Evolutionary conservation across 1,140 invertebrate genomes (phyloP), one percentile per base, ranked within the genome.

Genomic region (Capitella teleta): DNA sequence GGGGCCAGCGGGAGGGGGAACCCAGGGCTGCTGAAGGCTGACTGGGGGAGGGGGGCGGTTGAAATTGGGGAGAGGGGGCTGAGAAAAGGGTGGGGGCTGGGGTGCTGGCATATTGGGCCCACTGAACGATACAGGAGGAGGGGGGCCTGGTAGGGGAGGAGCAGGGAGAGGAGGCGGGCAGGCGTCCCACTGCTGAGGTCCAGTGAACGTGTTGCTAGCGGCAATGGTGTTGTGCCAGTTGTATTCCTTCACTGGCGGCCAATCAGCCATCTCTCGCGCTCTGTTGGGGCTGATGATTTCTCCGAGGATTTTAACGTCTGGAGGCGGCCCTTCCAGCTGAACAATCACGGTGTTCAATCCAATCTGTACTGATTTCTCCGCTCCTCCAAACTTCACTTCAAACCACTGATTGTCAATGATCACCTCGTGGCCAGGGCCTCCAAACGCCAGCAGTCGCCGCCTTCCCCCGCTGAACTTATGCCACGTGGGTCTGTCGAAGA

Each of bases 371-470:
- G 60, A 58, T 49, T 59, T 62, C 19, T 58, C 57, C 23, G 59
- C 54, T 23, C 61, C 67, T 53, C 58, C 61, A 60, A 71, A 71
- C 49, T 63, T 61, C 12, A 71, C 55, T 47, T 70, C 68, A 56
- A 59, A 68, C 61, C 62, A 64, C 49, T 61, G 83, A 21, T 81
- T 79, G 24, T 94, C 77, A 44, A 83, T 78, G 46, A 93, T 82
- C 1, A 88, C 82, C 61, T 74, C 66, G 57, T 90, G 87, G 0
- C 91, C 90, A 34, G 93, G 75, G 8, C 90, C 92, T 41, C 91
- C 92, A 75, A 93, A 96, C 53, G 89, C 82, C 1, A 87, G 63
- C 1, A 84, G 83, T 63, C 86, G 81, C 25, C 81, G 76, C 41
- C 82, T 78, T 5, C 24, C 24, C 14, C 80, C 80, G 47, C 85